Conservation (phyloP, 1,140 invertebrate genomes). For the Diabrotica undecimpunctata region DNA sequence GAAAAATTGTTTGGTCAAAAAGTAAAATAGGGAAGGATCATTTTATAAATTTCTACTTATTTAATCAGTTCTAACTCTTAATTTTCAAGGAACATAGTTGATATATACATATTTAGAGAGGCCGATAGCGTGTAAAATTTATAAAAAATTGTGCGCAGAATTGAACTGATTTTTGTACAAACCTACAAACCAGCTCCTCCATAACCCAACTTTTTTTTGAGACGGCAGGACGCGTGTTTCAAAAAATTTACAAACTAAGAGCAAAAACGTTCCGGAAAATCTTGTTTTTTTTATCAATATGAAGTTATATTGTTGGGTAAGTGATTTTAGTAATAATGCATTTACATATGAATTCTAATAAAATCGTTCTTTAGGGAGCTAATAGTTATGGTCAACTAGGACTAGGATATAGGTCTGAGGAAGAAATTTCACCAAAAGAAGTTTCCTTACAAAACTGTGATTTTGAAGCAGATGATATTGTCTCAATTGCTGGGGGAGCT, state of each 20-base stretch:
- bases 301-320: conserved; percentile 38
- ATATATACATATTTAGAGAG: too few relatives aligned
- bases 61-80: too few relatives aligned
- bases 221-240: conserved; percentile 29
- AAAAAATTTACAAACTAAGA: conserved; percentile 17
- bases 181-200: background rate
- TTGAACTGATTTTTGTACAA: background rate
- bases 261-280: conserved; percentile 18
- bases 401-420: conserved; percentile 63
- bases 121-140: too few relatives aligned
- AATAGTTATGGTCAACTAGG: conserved; percentile 82
- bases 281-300: conserved; percentile 21
- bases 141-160: background rate
- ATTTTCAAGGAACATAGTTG: too few relatives aligned
- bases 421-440: conserved; percentile 58
- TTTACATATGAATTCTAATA: conserved; percentile 1
- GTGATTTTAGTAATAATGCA: conserved; percentile 11
- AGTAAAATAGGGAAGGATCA: too few relatives aligned
- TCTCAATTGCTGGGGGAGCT: conserved; percentile 68
- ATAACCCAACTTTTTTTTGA: conserved; percentile 28
- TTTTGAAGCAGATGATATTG: conserved; percentile 51
- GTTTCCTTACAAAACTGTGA: conserved; percentile 47
- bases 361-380: conserved; percentile 60
- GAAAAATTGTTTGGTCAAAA: too few relatives aligned
- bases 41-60: too few relatives aligned